Percentiles rank a stretch among this genome's conserved stretches.
These are phyloP conservation scores for Chionomys nivalis DNA, from an alignment of 2,113 vertebrate species.

Conservation along the genomic window DNA sequence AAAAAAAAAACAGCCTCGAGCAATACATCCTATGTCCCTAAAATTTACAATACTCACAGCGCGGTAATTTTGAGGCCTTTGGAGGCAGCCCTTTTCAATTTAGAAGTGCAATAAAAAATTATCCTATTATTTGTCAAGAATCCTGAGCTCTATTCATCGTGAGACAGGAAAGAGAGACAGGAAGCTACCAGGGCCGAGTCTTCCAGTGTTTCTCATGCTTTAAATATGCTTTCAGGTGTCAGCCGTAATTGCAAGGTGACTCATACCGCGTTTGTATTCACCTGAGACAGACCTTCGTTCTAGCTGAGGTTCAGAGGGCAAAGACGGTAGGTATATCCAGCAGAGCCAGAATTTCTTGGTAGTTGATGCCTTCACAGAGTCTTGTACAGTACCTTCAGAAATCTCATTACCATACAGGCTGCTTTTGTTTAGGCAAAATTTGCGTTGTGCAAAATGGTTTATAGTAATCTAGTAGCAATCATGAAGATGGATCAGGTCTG, in stretches of 20 bases:
- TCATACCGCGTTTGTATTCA: not conserved
- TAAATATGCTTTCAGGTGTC: constrained; percentile 51
- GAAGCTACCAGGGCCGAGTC: not conserved
- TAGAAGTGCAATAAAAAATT: not conserved
- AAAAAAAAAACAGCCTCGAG: not conserved
- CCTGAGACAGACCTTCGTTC: constrained; percentile 10
- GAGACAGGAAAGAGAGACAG: not conserved
- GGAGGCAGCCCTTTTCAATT: not conserved
- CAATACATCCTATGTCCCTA: not conserved
- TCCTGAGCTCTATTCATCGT: not conserved
- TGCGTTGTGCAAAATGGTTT: constrained; percentile 17
- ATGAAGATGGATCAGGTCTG: not conserved
- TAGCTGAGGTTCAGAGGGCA: constrained; percentile 21
- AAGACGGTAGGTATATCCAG: not conserved
- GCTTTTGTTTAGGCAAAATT: constrained; percentile 23
- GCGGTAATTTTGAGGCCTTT: constrained; percentile 32
- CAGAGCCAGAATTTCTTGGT: constrained; percentile 67
- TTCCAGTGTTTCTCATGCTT: not conserved
- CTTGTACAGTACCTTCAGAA: not conserved
- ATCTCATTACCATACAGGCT: constrained; percentile 36
- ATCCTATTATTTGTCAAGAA: constrained; percentile 24
- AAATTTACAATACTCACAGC: not conserved
- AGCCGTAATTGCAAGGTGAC: constrained; percentile 54
- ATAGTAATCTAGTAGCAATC: not conserved
- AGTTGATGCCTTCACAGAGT: constrained; percentile 39